Evolutionary conservation across 2,113 vertebrate genomes (phyloP), one percentile per base, ranked within the genome.

Genomic region (Phyllostomus discolor): DNA sequence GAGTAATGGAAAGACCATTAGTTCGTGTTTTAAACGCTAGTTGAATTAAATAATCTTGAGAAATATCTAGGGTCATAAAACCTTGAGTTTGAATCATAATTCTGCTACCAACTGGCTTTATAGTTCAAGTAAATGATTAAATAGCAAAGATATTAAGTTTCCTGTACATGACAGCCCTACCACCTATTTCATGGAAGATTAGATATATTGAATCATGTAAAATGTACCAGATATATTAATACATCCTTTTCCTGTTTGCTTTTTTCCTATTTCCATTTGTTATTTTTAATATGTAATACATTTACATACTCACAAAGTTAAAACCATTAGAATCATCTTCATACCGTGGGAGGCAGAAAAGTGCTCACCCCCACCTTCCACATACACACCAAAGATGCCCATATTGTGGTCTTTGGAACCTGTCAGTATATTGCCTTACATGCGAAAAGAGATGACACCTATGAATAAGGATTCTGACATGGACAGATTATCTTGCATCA

Each of bases 121-220:
- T 73, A 41, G 41, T 48, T 75, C 38, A 22, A 9, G 12, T 26
- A 91, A 91, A 54, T 87, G 57, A 73, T 67, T 46, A 96, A 70
- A 75, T 43, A 66, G 17, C 22, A 67, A 64, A 95, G 31, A 12
- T 48, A 28, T 48, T 57, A 24, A 38, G 7, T 64, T 80, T 69
- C 43, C 54, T 46, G 12, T 38, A 33, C 5, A 48, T 28, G 8
- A 69, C 17, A 87, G n/a, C 6, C 48, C 48, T n/a, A 20, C 26
- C 57, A 73, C 64, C 50, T 64, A 10, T 78, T 86, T 66, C 67
- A 75, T 12, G 41, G 41, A 91, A 15, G 10, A 75, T n/a, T 57
- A 75, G 76, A 75, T 57, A 69, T 7, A 31, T 24, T 48, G 16
- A 67, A 66, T 73, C 43, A 86, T 28, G 9, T n/a, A 79, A 91